A percentile compares a stretch with the other conserved stretches of the same genome.
These are phyloP conservation scores for Zaprionus lachaisei DNA, from an alignment of 1,140 invertebrate species.

Conservation along the genomic window DNA sequence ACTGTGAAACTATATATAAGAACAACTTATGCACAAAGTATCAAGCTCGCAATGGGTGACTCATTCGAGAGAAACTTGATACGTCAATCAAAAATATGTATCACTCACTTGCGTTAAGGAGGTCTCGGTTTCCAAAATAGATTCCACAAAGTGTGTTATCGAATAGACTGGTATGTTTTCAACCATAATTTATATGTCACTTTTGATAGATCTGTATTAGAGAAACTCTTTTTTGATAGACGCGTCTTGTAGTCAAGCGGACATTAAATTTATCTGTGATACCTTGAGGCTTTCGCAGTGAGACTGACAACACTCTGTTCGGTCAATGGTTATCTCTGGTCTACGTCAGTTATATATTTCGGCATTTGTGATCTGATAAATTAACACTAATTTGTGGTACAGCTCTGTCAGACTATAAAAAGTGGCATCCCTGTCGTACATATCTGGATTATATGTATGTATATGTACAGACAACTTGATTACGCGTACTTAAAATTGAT, in stretches of 20 bases:
- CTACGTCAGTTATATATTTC: constrained; percentile 28
- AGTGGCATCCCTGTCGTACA: constrained; percentile 10
- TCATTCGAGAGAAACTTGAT: constrained; percentile 24
- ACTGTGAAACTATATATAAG: not conserved
- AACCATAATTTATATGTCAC: constrained; percentile 38
- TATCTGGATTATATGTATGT: not conserved
- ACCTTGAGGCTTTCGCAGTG: constrained; percentile 28
- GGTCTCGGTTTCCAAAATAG: constrained; percentile 17
- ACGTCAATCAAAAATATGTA: not conserved
- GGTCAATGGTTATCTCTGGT: constrained; percentile 28
- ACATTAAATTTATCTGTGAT: constrained; percentile 53
- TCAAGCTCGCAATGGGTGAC: constrained; percentile 1
- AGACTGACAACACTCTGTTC: constrained; percentile 23
- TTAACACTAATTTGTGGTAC: constrained; percentile 56
- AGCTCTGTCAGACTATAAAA: not conserved
- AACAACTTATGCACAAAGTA: not conserved
- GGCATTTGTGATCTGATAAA: constrained; percentile 48
- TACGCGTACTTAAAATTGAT: constrained; percentile 24
- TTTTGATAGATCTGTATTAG: constrained; percentile 12
- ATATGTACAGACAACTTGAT: not conserved
- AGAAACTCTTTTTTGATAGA: constrained; percentile 16
- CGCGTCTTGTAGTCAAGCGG: constrained; percentile 2
- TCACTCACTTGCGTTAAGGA: constrained; percentile 52
- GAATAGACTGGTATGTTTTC: constrained; percentile 69
- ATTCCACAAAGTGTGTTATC: constrained; percentile 76